These are phyloP conservation scores for Canis aureus DNA, from an alignment of 2,113 vertebrate genomes.

Conservation along the genomic window DNA sequence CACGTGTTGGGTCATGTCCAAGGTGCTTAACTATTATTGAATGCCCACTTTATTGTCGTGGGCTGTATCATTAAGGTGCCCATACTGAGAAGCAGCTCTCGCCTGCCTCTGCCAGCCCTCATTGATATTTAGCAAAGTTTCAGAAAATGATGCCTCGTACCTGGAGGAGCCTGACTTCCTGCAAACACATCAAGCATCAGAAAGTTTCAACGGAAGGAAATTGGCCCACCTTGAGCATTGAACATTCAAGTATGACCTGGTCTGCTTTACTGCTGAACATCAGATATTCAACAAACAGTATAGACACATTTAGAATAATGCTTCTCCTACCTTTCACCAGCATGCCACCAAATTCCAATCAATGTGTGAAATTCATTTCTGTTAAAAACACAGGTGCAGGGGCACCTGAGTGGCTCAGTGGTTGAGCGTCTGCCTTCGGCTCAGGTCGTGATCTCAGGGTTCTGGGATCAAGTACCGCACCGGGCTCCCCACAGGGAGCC, in stretches of 20 bases:
- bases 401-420: too few relatives aligned
- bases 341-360: not conserved
- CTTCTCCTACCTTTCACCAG: not conserved
- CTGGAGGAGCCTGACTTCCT: not conserved
- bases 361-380: not conserved
- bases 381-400: not conserved
- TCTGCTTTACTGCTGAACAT: not conserved
- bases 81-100: not conserved
- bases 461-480: too few relatives aligned
- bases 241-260: not conserved
- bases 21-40: not conserved
- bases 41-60: not conserved
- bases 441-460: too few relatives aligned
- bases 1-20: not conserved
- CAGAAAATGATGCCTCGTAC: conserved; percentile 19
- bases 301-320: not conserved
- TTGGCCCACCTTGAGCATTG: not conserved
- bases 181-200: not conserved
- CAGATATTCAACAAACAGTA: not conserved
- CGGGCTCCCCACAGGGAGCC: too few relatives aligned
- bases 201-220: not conserved
- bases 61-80: not conserved
- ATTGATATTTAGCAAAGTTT: conserved; percentile 9
- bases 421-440: too few relatives aligned
- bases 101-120: not conserved